phyloP scores from a whole-genome alignment of 2,797 vertebrate species.

The Emys orbicularis region DNA sequence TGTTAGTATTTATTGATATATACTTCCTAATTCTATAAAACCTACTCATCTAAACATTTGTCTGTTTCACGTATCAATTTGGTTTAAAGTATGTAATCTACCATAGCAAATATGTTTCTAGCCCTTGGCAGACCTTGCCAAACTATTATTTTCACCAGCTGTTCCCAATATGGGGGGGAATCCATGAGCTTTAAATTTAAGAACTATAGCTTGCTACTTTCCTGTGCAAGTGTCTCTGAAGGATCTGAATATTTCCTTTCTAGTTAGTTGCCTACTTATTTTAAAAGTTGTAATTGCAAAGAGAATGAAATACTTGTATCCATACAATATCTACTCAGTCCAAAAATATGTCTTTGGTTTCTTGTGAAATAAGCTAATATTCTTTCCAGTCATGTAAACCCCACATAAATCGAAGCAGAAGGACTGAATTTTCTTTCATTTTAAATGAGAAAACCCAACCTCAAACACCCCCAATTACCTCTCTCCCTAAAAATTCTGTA shows the following conservation, averaged over 20 bases:
- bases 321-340: not conserved
- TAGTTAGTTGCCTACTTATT: conserved; percentile 37
- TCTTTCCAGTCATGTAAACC: not conserved
- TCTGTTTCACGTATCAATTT: conserved; percentile 46
- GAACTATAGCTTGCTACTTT: not conserved
- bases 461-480: not conserved
- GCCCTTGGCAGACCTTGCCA: conserved; percentile 43
- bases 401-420: not conserved
- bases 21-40: not conserved
- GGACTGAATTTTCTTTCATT: not conserved
- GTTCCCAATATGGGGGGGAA: conserved; percentile 42
- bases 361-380: not conserved
- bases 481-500: too few relatives aligned
- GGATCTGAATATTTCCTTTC: conserved; percentile 8
- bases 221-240: not conserved
- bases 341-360: not conserved
- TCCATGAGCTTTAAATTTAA: not conserved
- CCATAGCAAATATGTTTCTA: conserved; percentile 3
- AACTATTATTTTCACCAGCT: conserved; percentile 56
- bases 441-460: not conserved
- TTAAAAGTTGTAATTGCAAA: conserved; percentile 32
- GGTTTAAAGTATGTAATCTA: conserved; percentile 31
- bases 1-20: not conserved
- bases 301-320: conserved; percentile 26
- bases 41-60: conserved; percentile 27